A percentile compares a stretch with the other conserved stretches of the same genome.
Evolutionary conservation across 2,888 invertebrate genomes (phyloP).

Genomic region (Heliconius erato): DNA sequence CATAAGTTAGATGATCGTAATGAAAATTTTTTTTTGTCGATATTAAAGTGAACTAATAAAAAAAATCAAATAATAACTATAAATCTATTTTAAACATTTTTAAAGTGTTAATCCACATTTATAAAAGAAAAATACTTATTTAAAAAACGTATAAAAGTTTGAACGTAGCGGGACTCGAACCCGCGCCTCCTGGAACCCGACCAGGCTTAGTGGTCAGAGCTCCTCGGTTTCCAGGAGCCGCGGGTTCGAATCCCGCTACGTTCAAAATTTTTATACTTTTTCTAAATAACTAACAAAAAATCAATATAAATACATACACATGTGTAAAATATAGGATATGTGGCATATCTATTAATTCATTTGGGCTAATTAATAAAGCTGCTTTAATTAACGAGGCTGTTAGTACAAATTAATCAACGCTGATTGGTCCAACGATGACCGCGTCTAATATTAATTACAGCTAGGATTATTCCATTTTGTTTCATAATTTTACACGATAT

Average conservation of each 20-base stretch:
- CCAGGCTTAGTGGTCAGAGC: no score
- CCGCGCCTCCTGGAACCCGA: no score
- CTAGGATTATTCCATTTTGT: constrained; percentile 53
- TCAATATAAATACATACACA: constrained; percentile 15
- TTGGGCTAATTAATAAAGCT: constrained; percentile 77
- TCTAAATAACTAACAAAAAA: neutral
- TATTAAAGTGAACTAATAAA: neutral
- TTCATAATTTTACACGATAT: constrained; percentile 42
- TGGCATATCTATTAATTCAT: constrained; percentile 69
- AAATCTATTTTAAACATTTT: neutral
- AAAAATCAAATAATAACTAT: neutral
- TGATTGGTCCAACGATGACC: constrained; percentile 65
- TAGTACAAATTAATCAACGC: constrained; percentile 76
- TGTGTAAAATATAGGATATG: constrained; percentile 40
- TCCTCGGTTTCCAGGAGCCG: no score
- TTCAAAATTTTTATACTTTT: no score
- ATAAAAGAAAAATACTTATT: no score
- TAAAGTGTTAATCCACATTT: no score
- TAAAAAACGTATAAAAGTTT: no score
- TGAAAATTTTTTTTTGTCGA: neutral
- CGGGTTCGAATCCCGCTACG: no score
- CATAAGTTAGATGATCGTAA: neutral
- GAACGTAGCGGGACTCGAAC: no score
- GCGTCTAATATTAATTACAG: constrained; percentile 57
- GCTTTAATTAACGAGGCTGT: constrained; percentile 75